Evolutionary conservation across 2,797 vertebrate genomes (phyloP).

Genomic region (Sebastes iracundus): DNA sequence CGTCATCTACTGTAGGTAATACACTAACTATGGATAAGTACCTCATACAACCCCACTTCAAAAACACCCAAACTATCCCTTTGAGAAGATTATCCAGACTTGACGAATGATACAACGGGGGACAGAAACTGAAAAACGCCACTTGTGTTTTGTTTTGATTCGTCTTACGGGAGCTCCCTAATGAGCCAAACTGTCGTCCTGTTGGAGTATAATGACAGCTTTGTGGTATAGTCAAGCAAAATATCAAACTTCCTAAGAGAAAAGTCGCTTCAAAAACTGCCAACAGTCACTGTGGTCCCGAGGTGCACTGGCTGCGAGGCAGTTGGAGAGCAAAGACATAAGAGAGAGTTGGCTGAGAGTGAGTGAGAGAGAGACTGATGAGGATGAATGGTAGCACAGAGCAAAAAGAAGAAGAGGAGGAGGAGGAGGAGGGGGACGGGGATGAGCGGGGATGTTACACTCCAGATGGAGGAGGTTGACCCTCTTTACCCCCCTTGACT

Average conservation of each 20-base stretch:
- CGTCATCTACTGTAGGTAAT: too few relatives aligned
- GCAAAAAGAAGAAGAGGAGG: neutral
- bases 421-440: neutral
- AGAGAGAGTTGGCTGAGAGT: constrained; percentile 3
- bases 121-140: neutral
- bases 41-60: too few relatives aligned
- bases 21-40: too few relatives aligned
- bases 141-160: neutral
- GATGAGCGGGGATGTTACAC: constrained; percentile 18
- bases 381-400: constrained; percentile 1
- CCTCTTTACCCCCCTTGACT: constrained; percentile 25
- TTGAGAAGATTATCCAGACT: neutral
- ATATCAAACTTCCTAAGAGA: neutral
- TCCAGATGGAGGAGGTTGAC: constrained; percentile 36
- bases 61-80: neutral
- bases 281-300: constrained; percentile 8
- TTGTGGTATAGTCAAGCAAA: neutral
- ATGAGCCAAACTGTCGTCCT: neutral
- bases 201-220: neutral
- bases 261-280: neutral
- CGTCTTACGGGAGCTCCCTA: neutral
- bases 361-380: constrained; percentile 7
- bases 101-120: neutral
- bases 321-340: constrained; percentile 14
- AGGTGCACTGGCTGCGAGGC: constrained; percentile 10